Conservation (phyloP, 2,797 vertebrate genomes). For the Neoniphon sammara region DNA sequence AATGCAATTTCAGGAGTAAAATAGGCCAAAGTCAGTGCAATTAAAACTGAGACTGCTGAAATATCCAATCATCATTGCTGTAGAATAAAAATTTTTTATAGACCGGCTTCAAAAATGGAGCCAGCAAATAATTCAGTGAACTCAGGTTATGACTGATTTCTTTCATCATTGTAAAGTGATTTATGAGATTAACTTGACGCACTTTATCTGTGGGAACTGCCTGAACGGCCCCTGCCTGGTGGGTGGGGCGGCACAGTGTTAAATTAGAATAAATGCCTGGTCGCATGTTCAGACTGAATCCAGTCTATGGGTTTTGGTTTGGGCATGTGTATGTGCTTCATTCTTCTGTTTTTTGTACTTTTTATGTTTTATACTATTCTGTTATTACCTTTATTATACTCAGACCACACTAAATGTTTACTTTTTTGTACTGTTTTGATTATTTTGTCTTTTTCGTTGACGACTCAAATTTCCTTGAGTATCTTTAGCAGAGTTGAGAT, state of each 20-base stretch:
- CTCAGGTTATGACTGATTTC: conserved; percentile 67
- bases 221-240: conserved; percentile 18
- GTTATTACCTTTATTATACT: conserved; percentile 3
- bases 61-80: conserved; percentile 48
- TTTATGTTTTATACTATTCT: conserved; percentile 18
- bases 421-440: conserved; percentile 12
- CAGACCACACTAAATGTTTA: conserved; percentile 37
- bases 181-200: conserved; percentile 70
- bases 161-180: conserved; percentile 17
- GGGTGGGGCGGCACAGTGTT: conserved; percentile 34
- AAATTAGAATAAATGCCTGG: conserved; percentile 20
- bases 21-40: conserved; percentile 26
- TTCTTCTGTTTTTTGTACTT: conserved; percentile 33
- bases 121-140: conserved; percentile 53
- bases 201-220: conserved; percentile 80
- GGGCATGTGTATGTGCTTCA: conserved; percentile 20
- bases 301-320: conserved; percentile 28
- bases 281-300: conserved; percentile 11
- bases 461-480: conserved; percentile 26
- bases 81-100: conserved; percentile 41
- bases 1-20: conserved; percentile 2
- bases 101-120: conserved; percentile 46
- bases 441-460: conserved; percentile 8
- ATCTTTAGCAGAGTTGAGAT: conserved; percentile 3
- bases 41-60: conserved; percentile 50